Evolutionary conservation across 2,888 invertebrate species (phyloP).

Genomic region (Drosophila vallismaia): DNA sequence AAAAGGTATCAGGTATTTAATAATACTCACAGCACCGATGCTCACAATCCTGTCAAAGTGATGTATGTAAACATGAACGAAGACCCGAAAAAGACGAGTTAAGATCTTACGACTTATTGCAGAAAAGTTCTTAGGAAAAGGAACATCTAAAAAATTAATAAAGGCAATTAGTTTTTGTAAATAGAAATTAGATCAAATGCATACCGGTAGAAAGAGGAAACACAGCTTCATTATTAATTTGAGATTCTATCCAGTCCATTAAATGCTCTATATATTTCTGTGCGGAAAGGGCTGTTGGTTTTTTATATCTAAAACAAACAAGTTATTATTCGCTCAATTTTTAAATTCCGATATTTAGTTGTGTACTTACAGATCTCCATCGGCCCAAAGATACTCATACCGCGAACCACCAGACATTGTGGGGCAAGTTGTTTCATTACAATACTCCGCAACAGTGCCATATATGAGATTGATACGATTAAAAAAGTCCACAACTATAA

Average conservation of each 20-base stretch:
- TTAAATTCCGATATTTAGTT: conserved; percentile 40
- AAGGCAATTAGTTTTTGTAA: too few relatives aligned
- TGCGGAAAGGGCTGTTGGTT: conserved; percentile 92
- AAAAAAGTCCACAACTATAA: conserved; percentile 94
- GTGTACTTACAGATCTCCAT: conserved; percentile 85
- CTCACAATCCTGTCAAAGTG: conserved; percentile 95
- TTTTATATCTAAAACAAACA: conserved; percentile 85
- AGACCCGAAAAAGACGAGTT: conserved; percentile 93
- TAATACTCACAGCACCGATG: conserved; percentile 91
- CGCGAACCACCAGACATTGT: conserved; percentile 95
- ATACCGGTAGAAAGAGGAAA: conserved; percentile 90
- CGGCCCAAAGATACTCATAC: conserved; percentile 96
- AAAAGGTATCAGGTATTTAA: not conserved
- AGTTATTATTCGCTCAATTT: too few relatives aligned
- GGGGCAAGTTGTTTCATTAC: conserved; percentile 92
- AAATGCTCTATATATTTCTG: conserved; percentile 92
- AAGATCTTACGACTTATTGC: conserved; percentile 93
- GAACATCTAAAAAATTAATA: conserved; percentile 86
- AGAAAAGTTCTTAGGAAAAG: conserved; percentile 93
- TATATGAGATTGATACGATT: conserved; percentile 96
- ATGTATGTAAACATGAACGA: conserved; percentile 97
- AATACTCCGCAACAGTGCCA: conserved; percentile 94
- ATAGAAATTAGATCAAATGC: too few relatives aligned
- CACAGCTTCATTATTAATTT: conserved; percentile 94
- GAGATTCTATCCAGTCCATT: conserved; percentile 96